phyloP scores from a whole-genome alignment of 2,113 vertebrate species.

The Rattus norvegicus region GRCr8 NC_086027.1:92767001-92767500 shows the following conservation, averaged over 20 bases:
- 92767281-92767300: background rate
- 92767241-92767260: background rate
- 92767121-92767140: background rate
- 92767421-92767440: rapidly evolving
- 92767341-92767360: background rate
- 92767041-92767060: background rate
- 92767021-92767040: background rate
- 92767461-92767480: background rate
- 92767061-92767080: background rate
- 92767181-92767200: too few species aligned
- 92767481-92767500: background rate
- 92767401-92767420: background rate
- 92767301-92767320: background rate
- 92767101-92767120: background rate
- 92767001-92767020: background rate
- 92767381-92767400: background rate
- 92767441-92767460: background rate
- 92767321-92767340: background rate
- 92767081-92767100: background rate
- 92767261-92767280: background rate
- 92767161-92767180: background rate
- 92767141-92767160: background rate
- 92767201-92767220: background rate
- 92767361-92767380: background rate
- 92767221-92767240: background rate